Percentiles rank a stretch among this genome's conserved stretches.
Evolutionary conservation across 2,113 vertebrate genomes (phyloP).

Genomic region (Larimichthys polyactis): DNA sequence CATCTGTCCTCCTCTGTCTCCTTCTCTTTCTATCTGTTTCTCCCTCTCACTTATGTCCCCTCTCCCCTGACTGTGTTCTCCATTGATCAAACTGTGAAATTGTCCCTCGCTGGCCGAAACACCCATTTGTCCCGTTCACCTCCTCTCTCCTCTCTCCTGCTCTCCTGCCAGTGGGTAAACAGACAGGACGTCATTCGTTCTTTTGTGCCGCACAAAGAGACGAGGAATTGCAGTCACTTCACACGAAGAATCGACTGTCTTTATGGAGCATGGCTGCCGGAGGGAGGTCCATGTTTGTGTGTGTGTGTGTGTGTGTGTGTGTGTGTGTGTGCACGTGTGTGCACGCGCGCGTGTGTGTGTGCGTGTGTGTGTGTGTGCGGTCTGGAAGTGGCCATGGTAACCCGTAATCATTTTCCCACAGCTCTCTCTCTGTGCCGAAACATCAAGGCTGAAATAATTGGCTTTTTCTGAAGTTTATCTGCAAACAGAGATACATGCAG

Average conservation of each 20-base stretch:
- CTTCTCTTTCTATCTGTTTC: background rate
- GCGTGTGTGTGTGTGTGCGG: constrained; percentile 13
- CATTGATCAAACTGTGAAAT: constrained; percentile 46
- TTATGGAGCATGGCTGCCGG: constrained; percentile 64
- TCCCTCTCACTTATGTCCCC: constrained; percentile 6
- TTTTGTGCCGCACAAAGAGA: constrained; percentile 65
- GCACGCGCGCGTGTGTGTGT: background rate
- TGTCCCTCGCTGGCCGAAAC: constrained; percentile 31
- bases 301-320: constrained; percentile 28
- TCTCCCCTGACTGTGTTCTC: constrained; percentile 42
- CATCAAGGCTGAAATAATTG: constrained; percentile 70
- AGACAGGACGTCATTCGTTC: constrained; percentile 58
- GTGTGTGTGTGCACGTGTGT: background rate
- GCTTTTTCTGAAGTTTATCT: constrained; percentile 55
- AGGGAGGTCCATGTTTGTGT: constrained; percentile 45
- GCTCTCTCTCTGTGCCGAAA: constrained; percentile 42
- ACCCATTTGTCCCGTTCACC: constrained; percentile 57
- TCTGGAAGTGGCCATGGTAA: constrained; percentile 73
- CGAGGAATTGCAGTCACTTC: constrained; percentile 69
- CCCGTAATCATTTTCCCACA: constrained; percentile 75
- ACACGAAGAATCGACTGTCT: constrained; percentile 69
- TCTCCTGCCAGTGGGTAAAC: constrained; percentile 54
- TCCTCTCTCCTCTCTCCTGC: constrained; percentile 15
- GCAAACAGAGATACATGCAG: constrained; percentile 38
- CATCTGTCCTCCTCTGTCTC: background rate